Conservation (phyloP, 2,797 vertebrate species). For the Aphelocoma californica region DNA sequence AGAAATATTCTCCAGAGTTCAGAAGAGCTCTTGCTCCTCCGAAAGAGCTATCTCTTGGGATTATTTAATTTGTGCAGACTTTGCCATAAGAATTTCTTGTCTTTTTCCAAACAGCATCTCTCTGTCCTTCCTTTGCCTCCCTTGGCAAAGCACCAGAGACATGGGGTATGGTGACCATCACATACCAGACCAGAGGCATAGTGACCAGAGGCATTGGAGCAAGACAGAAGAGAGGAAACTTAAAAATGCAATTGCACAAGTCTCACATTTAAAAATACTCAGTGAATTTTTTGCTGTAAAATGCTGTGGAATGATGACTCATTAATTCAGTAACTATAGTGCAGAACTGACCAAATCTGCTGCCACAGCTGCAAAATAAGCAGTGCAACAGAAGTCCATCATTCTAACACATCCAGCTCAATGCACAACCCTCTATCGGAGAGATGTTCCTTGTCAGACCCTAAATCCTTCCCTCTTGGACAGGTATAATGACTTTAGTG, state of each 20-base stretch:
- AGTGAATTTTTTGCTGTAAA: not conserved
- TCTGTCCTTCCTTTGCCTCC: not conserved
- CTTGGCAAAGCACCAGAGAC: not conserved
- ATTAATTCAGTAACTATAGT: not conserved
- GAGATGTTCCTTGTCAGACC: not conserved
- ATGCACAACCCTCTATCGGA: not conserved
- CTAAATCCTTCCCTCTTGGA: not conserved
- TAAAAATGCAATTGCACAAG: not conserved
- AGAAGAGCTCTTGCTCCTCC: not conserved
- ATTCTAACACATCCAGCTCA: not conserved
- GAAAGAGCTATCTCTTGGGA: not conserved
- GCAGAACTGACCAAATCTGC: not conserved
- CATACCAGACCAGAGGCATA: not conserved
- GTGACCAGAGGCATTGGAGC: not conserved
- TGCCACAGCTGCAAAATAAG: not conserved
- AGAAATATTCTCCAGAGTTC: not conserved
- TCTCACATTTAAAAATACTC: not conserved
- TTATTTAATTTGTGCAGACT: not conserved
- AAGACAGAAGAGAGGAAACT: not conserved
- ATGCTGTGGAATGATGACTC: not conserved
- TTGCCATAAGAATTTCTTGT: not conserved
- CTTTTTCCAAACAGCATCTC: not conserved
- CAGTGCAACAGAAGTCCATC: not conserved
- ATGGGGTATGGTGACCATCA: not conserved
- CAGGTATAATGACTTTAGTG: not conserved